phyloP scores from a whole-genome alignment of 2,888 invertebrate genomes.

The Diachrysia chrysitis region DNA sequence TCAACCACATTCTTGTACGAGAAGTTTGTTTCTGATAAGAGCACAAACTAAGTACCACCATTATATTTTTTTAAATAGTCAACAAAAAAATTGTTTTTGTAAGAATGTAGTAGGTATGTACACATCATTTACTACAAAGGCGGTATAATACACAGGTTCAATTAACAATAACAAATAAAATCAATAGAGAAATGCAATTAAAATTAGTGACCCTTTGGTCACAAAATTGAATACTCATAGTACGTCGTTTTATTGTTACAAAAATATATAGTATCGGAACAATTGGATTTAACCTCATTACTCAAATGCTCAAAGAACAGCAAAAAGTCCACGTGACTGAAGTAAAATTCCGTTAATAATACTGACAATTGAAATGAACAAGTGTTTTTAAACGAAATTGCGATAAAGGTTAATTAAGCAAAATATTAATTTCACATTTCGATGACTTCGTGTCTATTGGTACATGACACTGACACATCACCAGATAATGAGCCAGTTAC shows the following conservation, averaged over 20 bases:
- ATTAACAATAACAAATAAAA: neutral
- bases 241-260: neutral
- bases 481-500: constrained; percentile 71
- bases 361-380: constrained; percentile 5
- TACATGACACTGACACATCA: constrained; percentile 62
- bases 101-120: too few species aligned
- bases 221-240: neutral
- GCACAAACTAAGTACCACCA: too few species aligned
- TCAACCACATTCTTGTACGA: too few species aligned
- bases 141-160: neutral
- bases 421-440: constrained; percentile 44
- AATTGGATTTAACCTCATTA: neutral
- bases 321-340: constrained; percentile 13
- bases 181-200: neutral
- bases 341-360: constrained; percentile 2
- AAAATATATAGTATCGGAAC: neutral
- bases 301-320: neutral
- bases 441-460: constrained; percentile 40
- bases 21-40: too few species aligned
- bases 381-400: constrained; percentile 10
- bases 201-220: neutral
- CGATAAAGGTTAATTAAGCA: constrained; percentile 33
- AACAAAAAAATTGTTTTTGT: too few species aligned
- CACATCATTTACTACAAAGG: too few species aligned
- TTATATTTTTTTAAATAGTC: too few species aligned